Evolutionary conservation across 2,888 invertebrate genomes (phyloP).

Genomic region (Zeuzera pyrina): DNA sequence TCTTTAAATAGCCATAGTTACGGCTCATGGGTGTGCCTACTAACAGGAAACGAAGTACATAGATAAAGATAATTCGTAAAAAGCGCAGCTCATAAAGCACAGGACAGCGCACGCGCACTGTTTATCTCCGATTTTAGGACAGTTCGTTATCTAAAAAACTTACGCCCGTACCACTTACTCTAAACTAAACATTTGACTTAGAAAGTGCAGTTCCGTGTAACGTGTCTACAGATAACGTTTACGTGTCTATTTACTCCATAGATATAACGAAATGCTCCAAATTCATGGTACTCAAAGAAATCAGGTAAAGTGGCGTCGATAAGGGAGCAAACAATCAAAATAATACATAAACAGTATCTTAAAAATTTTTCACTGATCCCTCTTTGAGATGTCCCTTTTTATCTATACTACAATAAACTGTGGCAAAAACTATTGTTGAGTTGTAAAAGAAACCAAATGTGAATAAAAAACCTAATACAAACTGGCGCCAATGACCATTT

Average conservation of each 20-base stretch:
- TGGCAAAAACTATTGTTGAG: too few relatives aligned
- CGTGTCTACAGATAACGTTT: conserved; percentile 53
- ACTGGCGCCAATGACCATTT: too few relatives aligned
- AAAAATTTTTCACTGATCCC: too few relatives aligned
- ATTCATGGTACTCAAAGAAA: conserved; percentile 46
- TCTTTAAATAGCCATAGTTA: too few relatives aligned
- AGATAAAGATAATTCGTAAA: conserved; percentile 56
- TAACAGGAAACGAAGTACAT: conserved; percentile 36
- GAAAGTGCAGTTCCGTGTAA: conserved; percentile 71
- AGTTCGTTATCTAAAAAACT: conserved; percentile 62
- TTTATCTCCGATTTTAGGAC: conserved; percentile 53
- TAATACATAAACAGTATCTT: too few relatives aligned
- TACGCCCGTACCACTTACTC: conserved; percentile 55
- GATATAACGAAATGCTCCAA: conserved; percentile 46
- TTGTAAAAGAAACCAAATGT: too few relatives aligned
- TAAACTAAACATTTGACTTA: conserved; percentile 64
- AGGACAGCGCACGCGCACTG: conserved; percentile 36
- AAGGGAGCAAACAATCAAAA: conserved; percentile 37
- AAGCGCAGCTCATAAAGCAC: conserved; percentile 37
- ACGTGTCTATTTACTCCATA: conserved; percentile 49
- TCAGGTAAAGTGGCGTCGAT: conserved; percentile 30
- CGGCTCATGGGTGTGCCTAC: conserved; percentile 30
- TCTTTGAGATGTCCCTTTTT: too few relatives aligned
- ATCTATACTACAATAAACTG: too few relatives aligned
- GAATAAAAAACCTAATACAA: too few relatives aligned